Evolutionary conservation across 2,113 vertebrate species (phyloP).

Genomic region (Onychostoma macrolepis): DNA sequence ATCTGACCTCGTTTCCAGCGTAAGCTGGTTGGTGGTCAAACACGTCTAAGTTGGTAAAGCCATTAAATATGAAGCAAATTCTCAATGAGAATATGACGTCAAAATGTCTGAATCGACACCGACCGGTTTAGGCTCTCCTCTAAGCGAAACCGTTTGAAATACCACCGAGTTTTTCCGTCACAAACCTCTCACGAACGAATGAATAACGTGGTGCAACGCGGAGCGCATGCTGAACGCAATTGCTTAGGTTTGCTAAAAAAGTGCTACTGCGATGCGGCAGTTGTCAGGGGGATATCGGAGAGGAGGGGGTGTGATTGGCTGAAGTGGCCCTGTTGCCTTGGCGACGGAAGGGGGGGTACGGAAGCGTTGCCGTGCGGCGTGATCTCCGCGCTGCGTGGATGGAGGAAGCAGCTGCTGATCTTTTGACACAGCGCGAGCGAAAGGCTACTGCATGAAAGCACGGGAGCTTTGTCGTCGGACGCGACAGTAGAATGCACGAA

Average conservation of each 20-base stretch:
- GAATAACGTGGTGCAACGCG: conserved; percentile 35
- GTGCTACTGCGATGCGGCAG: conserved; percentile 80
- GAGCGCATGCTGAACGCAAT: conserved; percentile 45
- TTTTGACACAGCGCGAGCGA: conserved; percentile 82
- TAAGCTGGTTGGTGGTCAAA: conserved; percentile 22
- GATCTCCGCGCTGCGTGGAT: conserved; percentile 86
- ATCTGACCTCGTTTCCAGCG: conserved; percentile 52
- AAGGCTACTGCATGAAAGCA: conserved; percentile 76
- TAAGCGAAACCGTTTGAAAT: background rate
- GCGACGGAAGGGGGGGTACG: conserved; percentile 82
- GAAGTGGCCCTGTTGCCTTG: conserved; percentile 87
- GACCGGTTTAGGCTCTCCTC: background rate
- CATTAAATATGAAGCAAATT: conserved; percentile 9
- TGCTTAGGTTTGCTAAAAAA: conserved; percentile 57
- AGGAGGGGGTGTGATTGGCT: conserved; percentile 77
- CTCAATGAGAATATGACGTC: conserved; percentile 15
- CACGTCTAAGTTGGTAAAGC: background rate
- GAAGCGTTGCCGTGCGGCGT: conserved; percentile 83
- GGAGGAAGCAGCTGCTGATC: conserved; percentile 86
- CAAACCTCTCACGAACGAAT: conserved; percentile 5
- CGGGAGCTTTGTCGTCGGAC: conserved; percentile 56
- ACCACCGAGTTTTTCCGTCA: background rate
- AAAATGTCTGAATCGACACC: background rate
- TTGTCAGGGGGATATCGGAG: conserved; percentile 80
- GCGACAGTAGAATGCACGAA: conserved; percentile 71